phyloP scores from a whole-genome alignment of 2,113 vertebrate genomes.

The Ibidorhyncha struthersii region DNA sequence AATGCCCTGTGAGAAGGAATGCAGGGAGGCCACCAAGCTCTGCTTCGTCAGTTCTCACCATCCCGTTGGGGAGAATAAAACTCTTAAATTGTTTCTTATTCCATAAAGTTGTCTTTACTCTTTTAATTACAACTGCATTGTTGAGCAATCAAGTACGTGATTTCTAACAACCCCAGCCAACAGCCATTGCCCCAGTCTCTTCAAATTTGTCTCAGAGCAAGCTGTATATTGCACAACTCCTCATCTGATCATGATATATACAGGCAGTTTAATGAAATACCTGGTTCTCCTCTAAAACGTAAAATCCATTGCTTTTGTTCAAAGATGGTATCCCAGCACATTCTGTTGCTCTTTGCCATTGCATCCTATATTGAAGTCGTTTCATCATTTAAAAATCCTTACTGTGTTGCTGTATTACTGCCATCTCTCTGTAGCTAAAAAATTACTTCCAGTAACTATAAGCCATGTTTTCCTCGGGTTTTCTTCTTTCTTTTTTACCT shows the following conservation, averaged over 20 bases:
- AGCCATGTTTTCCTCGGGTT: neutral
- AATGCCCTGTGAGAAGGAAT: slow-evolving; percentile 8
- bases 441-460: neutral
- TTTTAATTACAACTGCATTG: slow-evolving; percentile 40
- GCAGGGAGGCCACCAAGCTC: neutral
- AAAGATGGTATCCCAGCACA: neutral
- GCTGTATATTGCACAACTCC: neutral
- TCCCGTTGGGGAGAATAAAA: slow-evolving; percentile 16
- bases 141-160: slow-evolving; percentile 47
- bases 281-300: neutral
- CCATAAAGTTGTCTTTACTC: slow-evolving; percentile 50
- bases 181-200: neutral
- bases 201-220: neutral
- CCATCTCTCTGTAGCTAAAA: neutral
- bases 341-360: neutral
- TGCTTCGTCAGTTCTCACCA: neutral
- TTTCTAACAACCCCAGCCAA: neutral
- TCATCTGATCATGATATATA: neutral
- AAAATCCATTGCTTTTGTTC: neutral
- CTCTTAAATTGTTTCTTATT: slow-evolving; percentile 11
- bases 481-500: neutral
- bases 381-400: neutral
- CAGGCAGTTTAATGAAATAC: neutral
- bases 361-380: neutral
- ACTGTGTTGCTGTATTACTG: neutral